Base-by-base conservation (phyloP, 2,797 vertebrate genomes). In the Chelidonichthys spinosus region DNA sequence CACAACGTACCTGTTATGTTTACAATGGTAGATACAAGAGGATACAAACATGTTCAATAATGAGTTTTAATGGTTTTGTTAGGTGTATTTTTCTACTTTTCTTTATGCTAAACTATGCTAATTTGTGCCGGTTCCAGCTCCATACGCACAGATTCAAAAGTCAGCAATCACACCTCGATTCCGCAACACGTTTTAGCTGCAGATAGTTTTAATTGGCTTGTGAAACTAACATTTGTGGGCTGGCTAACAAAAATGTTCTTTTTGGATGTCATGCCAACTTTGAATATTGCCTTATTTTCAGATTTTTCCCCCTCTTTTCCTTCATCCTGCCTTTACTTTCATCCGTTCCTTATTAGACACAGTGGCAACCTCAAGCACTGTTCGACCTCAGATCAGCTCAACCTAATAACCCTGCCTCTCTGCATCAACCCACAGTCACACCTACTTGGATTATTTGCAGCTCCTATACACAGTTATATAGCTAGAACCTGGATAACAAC, bases 321-420 rank as follows among this genome's bases (percentile, higher is more conserved):
- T 79, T 62, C 18, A 7, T 39, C 1, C 32, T 25, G 3, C 43
- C 13, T 58, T 67, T 62, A 60, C 50, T 79, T 82, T 80, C 17
- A 73, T 74, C 55, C 7, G 10, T 63, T 63, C 17, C 69, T 63
- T 63, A 74, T 81, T 60, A 70, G 53, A 79, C 55, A 35, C 33
- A 3, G 42, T 36, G 40, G 39, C 59, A 83, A 74, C 75, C 69
- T 75, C 72, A 35, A 60, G 42, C 6, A 1, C 56, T 55, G 36
- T 52, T 71, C 59, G 1, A 40, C 42, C 74, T 78, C 52, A 59
- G 69, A 78, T 83, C 66, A 71, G 39, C 47, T 76, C 69, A 78
- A 67, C 52, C 55, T 79, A 67, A 82, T 84, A 64, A 72, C 64
- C 59, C 69, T 69, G 56, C 43, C 76, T 79, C 74, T 87, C 81